phyloP scores from a whole-genome alignment of 2,113 vertebrate species.

The Cheirogaleus medius region DNA sequence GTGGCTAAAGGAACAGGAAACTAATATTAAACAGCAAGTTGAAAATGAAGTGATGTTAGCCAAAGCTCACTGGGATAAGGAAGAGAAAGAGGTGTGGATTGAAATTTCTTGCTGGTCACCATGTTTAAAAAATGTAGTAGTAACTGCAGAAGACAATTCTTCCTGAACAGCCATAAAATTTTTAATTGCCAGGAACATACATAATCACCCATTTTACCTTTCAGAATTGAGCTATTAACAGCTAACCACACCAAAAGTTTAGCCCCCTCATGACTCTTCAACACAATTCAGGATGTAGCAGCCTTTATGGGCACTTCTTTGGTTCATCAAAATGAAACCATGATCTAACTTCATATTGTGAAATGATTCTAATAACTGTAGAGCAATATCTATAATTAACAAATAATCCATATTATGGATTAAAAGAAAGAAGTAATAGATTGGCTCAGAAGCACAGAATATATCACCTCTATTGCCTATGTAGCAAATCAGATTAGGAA shows the following conservation, averaged over 20 bases:
- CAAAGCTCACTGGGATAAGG: constrained; percentile 84
- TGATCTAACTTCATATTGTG: neutral
- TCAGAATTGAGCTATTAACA: neutral
- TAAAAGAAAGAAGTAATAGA: neutral
- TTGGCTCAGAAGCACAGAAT: neutral
- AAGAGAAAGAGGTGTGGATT: constrained; percentile 85
- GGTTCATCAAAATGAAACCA: neutral
- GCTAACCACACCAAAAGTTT: neutral
- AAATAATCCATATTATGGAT: neutral
- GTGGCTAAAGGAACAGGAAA: constrained; percentile 88
- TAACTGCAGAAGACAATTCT: neutral
- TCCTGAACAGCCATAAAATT: neutral
- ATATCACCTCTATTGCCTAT: neutral
- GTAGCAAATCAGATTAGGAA: neutral
- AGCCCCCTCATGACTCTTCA: neutral
- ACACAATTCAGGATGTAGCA: neutral
- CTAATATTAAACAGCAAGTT: constrained; percentile 80
- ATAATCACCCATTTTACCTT: neutral
- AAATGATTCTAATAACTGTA: constrained; percentile 14
- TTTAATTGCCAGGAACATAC: neutral
- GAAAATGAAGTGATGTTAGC: constrained; percentile 81
- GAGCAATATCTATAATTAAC: neutral
- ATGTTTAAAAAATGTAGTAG: neutral
- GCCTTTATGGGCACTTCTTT: neutral
- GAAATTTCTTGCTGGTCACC: neutral